phyloP scores from a whole-genome alignment of 2,113 vertebrate species.

The Xiphorhynchus elegans region DNA sequence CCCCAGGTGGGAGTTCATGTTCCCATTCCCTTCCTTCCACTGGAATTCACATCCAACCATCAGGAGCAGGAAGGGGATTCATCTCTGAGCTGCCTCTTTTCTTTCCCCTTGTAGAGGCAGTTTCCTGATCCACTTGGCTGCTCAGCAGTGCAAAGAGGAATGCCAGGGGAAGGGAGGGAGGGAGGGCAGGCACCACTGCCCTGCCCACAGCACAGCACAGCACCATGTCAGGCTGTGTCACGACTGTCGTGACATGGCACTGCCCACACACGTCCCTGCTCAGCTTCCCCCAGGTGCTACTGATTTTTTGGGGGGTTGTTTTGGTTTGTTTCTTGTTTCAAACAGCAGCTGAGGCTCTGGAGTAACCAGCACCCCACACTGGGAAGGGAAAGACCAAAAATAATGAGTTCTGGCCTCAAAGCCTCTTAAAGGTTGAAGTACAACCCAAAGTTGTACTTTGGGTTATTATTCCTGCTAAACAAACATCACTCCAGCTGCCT shows the following conservation, averaged over 20 bases:
- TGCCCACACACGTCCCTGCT: neutral
- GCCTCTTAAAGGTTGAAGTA: neutral
- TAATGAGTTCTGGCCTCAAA: neutral
- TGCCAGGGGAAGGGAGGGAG: neutral
- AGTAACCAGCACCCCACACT: neutral
- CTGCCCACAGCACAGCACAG: neutral
- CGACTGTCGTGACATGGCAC: rapidly evolving
- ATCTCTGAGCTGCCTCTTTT: neutral
- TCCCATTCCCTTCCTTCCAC: neutral
- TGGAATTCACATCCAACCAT: neutral
- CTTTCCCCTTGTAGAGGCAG: neutral
- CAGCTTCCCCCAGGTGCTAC: neutral
- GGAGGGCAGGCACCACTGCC: rapidly evolving
- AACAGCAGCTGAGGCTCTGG: neutral
- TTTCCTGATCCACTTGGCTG: neutral
- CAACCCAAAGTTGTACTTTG: neutral
- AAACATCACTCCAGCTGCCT: neutral
- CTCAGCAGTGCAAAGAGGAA: rapidly evolving
- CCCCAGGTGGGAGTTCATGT: neutral
- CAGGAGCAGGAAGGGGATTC: neutral
- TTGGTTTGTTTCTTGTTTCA: neutral
- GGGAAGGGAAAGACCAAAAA: neutral
- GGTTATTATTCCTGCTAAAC: neutral
- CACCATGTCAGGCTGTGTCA: no score
- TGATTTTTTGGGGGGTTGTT: neutral